Evolutionary conservation across 2,113 vertebrate genomes (phyloP), one percentile per base, ranked within the genome.

Genomic region (Podocnemis expansa): DNA sequence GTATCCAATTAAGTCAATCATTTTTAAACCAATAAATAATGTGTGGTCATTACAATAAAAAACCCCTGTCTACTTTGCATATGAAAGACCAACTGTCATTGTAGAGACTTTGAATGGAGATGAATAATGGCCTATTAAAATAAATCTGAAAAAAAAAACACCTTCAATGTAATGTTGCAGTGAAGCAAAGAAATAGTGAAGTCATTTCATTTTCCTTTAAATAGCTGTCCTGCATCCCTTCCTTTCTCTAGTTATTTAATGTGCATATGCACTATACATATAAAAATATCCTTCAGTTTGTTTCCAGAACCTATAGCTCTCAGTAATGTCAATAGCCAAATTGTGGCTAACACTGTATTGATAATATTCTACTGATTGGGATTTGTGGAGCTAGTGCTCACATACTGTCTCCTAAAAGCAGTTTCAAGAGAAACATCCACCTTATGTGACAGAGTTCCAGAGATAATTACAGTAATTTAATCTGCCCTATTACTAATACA

Each of bases 351-450:
- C 63, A 38, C 38, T 78, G 9, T 88, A 87, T 38, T 73, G 58
- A 79, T 63, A 27, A 45, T 0, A 0, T 6, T 79, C 8, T 73
- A 14, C 25, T 82, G 24, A 24, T 75, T 11, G 31, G 24, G 19
- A 55, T 5, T 63, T 54, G 24, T 11, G 82, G 78, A 80, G 2
- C 0, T 2, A 63, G 73, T 56, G 27, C 1, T 55, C 43, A 10
- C 6, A 5, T 60, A 45, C 4, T 8, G 82, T 95, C 43, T 75
- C 63, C 41, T 38, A 67, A n/a, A 17, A 47, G 27, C 34, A 63
- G 19, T 3, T 63, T 75, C 45, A 38, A 5, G 2, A 27, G n/a
- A 34, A 81, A 21, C 73, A 34, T 31, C 67, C 2, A 1, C 8
- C 14, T 63, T 75, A 3, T 27, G 54, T 27, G 29, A n/a, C 11